phyloP scores from a whole-genome alignment of 1,140 invertebrate species.

The Bursaphelenchus mucronatus region DNA sequence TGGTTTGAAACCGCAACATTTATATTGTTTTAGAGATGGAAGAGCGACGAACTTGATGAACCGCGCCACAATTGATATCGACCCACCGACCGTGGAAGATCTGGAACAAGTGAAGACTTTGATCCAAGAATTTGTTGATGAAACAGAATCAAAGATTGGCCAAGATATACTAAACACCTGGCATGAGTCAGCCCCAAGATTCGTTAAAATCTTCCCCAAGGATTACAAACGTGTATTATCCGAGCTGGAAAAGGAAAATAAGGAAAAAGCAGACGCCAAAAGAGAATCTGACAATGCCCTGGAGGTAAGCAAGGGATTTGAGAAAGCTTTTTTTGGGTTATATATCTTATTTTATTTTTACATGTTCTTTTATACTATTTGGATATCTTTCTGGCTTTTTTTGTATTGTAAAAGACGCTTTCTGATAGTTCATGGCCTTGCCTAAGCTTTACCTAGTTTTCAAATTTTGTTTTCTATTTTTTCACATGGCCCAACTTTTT shows the following conservation, averaged over 20 bases:
- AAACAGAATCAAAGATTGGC: conserved; percentile 84
- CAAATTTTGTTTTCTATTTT: too few species aligned
- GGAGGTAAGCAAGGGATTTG: too few species aligned
- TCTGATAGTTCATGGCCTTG: too few species aligned
- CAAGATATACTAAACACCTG: conserved; percentile 75
- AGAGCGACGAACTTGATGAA: conserved; percentile 46
- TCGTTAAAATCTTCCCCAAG: conserved; percentile 78
- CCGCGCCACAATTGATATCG: conserved; percentile 56
- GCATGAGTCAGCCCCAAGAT: conserved; percentile 65
- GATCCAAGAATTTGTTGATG: conserved; percentile 78
- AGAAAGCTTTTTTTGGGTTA: too few species aligned
- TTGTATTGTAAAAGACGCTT: too few species aligned
- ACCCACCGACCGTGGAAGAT: conserved; percentile 69
- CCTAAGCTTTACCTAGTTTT: background rate
- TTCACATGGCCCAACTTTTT: conserved; percentile 9
- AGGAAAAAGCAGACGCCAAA: conserved; percentile 56
- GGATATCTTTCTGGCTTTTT: too few species aligned
- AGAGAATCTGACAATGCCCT: background rate
- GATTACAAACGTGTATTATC: conserved; percentile 88
- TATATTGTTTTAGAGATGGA: conserved; percentile 36
- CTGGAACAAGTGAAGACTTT: conserved; percentile 73
- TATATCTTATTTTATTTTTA: too few species aligned
- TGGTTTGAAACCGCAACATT: background rate
- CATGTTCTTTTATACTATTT: too few species aligned
- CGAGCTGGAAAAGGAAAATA: conserved; percentile 68